Conservation (phyloP, 2,888 invertebrate species). For the Dione juno region DNA sequence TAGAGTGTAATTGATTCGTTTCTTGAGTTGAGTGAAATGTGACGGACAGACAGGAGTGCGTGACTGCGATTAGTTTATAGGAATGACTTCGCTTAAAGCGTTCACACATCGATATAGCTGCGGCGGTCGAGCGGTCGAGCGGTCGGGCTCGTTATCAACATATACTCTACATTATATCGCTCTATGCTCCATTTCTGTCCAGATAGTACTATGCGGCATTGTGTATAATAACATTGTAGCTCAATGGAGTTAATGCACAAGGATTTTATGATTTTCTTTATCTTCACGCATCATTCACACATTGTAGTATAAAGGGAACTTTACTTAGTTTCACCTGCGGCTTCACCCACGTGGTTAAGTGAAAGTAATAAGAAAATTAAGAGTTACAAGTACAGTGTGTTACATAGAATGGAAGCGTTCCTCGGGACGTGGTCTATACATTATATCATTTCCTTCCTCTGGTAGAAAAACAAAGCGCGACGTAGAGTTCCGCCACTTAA, state of each 20-base stretch:
- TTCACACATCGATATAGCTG: neutral
- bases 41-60: constrained; percentile 6
- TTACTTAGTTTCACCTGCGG: neutral
- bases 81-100: neutral
- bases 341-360: neutral
- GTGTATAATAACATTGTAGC: neutral
- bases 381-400: too few relatives aligned
- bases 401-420: too few relatives aligned
- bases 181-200: neutral
- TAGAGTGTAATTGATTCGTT: constrained; percentile 11
- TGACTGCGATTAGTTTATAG: constrained; percentile 2
- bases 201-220: neutral
- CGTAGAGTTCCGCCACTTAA: too few relatives aligned
- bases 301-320: neutral
- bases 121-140: neutral
- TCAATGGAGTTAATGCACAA: neutral
- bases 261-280: neutral
- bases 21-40: neutral
- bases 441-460: too few relatives aligned
- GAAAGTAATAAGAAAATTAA: too few relatives aligned
- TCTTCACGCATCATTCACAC: neutral
- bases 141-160: neutral
- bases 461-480: too few relatives aligned
- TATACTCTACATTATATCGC: neutral
- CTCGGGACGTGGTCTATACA: too few relatives aligned